These are phyloP conservation scores for Trypoxylus dichotomus DNA, from an alignment of 1,140 invertebrate genomes.

Conservation along the genomic window DNA sequence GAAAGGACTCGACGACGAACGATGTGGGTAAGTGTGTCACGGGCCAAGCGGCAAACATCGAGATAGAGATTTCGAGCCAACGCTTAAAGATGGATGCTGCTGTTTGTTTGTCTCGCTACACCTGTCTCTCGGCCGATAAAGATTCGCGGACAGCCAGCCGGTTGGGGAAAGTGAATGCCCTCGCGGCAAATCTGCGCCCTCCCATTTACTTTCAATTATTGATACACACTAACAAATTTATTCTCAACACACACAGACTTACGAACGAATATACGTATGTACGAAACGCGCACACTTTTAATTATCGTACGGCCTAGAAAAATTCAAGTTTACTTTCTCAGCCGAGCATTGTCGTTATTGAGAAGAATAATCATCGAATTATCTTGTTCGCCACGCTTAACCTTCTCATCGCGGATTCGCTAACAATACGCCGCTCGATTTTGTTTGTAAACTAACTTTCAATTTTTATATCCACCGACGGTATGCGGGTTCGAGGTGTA, in stretches of 20 bases:
- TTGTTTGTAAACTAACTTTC: conserved; percentile 16
- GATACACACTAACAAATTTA: neutral
- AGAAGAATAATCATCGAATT: neutral
- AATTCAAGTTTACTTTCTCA: conserved; percentile 24
- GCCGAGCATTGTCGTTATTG: neutral
- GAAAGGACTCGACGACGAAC: neutral
- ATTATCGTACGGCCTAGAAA: conserved; percentile 16
- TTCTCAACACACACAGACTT: neutral
- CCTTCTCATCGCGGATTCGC: neutral
- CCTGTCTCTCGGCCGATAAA: neutral
- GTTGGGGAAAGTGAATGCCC: conserved; percentile 14
- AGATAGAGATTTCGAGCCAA: neutral
- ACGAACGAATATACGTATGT: neutral
- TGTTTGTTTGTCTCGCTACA: neutral
- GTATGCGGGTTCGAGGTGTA: neutral
- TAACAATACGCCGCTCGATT: neutral
- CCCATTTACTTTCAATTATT: conserved; percentile 20
- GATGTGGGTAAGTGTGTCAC: conserved; percentile 22
- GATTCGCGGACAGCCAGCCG: neutral
- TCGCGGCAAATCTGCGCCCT: neutral
- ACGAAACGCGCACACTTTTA: neutral
- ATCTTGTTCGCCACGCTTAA: conserved; percentile 4
- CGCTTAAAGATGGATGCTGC: neutral
- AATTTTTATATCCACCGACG: conserved; percentile 5
- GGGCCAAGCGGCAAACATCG: neutral